Evolutionary conservation across 2,113 vertebrate genomes (phyloP).

Genomic region (Hypomesus transpacificus): DNA sequence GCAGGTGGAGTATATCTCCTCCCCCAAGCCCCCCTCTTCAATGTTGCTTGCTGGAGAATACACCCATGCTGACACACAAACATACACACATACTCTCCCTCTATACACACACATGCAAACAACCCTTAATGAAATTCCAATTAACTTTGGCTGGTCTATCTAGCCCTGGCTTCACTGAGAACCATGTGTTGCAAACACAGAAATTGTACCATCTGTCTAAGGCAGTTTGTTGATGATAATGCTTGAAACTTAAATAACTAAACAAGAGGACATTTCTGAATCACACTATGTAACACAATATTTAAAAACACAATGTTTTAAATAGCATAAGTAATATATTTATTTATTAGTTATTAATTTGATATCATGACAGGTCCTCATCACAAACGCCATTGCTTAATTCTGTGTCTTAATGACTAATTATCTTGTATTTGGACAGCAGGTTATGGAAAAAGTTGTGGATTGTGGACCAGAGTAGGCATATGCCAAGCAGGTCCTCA

Average conservation of each 20-base stretch:
- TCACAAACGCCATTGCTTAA: too few relatives aligned
- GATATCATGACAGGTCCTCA: too few relatives aligned
- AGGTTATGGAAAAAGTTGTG: too few relatives aligned
- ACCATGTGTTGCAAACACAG: slow-evolving; percentile 68
- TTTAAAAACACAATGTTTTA: too few relatives aligned
- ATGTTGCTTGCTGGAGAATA: slow-evolving; percentile 50
- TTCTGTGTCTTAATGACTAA: too few relatives aligned
- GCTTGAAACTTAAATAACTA: neutral
- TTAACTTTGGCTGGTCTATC: slow-evolving; percentile 68
- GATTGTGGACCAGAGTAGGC: neutral
- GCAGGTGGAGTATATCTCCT: slow-evolving; percentile 70
- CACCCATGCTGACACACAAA: slow-evolving; percentile 29
- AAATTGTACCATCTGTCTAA: slow-evolving; percentile 69
- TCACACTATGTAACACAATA: too few relatives aligned
- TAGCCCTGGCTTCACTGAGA: slow-evolving; percentile 18
- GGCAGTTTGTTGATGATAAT: slow-evolving; percentile 38
- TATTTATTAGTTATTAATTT: too few relatives aligned
- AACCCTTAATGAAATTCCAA: slow-evolving; percentile 77
- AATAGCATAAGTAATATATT: too few relatives aligned
- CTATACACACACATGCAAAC: slow-evolving; percentile 41
- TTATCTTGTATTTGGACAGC: too few relatives aligned
- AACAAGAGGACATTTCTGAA: too few relatives aligned
- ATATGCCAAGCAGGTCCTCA: neutral
- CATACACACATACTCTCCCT: slow-evolving; percentile 10
- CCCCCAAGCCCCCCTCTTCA: slow-evolving; percentile 24